A percentile compares a stretch with the other conserved stretches of the same genome.
phyloP scores from a whole-genome alignment of 2,888 invertebrate species.

The Leptinotarsa rubiginosa region DNA sequence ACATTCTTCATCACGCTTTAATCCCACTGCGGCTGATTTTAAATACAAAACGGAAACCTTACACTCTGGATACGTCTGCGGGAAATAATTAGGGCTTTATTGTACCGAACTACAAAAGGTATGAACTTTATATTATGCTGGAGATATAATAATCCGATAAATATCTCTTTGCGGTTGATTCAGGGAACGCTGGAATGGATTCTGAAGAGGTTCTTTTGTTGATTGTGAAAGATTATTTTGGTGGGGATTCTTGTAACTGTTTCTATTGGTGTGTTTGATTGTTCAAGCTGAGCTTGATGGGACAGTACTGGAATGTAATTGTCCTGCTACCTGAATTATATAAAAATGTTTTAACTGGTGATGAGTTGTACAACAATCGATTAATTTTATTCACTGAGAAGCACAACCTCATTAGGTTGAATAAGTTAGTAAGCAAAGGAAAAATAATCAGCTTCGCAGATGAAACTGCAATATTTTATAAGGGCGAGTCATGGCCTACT shows the following conservation, averaged over 20 bases:
- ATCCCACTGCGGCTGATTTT: constrained; percentile 35
- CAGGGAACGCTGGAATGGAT: not conserved
- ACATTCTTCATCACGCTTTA: constrained; percentile 21
- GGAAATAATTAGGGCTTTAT: constrained; percentile 36
- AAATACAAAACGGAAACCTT: constrained; percentile 36
- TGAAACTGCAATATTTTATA: too few relatives aligned
- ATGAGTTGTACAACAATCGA: too few relatives aligned
- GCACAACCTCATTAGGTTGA: too few relatives aligned
- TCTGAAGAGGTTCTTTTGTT: not conserved
- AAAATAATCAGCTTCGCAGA: too few relatives aligned
- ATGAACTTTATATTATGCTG: constrained; percentile 26
- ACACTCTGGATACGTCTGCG: constrained; percentile 32
- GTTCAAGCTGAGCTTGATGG: not conserved
- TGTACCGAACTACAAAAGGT: constrained; percentile 36
- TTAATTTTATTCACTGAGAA: too few relatives aligned
- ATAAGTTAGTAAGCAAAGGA: too few relatives aligned
- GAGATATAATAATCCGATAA: constrained; percentile 13
- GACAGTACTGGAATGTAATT: too few relatives aligned
- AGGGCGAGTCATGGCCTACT: too few relatives aligned
- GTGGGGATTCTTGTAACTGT: not conserved
- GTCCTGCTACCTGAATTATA: too few relatives aligned
- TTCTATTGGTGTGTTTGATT: not conserved
- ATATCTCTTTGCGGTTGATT: constrained; percentile 7
- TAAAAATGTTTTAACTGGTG: too few relatives aligned
- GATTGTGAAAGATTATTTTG: not conserved